Conservation (phyloP, 2,888 invertebrate species). For the Siphlonurus alternatus region DNA sequence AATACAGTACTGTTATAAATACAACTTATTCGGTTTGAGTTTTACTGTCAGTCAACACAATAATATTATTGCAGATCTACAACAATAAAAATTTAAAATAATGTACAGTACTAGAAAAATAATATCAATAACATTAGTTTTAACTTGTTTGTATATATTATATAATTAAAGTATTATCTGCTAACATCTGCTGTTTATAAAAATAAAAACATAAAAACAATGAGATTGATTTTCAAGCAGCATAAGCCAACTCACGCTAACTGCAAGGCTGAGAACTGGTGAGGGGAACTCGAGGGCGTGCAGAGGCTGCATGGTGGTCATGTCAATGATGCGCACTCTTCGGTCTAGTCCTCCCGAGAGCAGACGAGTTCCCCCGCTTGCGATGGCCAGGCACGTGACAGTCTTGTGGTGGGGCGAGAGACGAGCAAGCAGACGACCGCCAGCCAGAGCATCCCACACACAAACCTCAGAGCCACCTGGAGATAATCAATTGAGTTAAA, state of each 20-base stretch:
- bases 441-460: conserved; percentile 85
- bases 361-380: conserved; percentile 63
- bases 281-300: conserved; percentile 84
- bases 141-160: too few relatives aligned
- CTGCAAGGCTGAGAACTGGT: conserved; percentile 70
- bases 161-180: too few relatives aligned
- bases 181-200: too few relatives aligned
- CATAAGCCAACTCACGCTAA: conserved; percentile 32
- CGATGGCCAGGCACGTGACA: conserved; percentile 69
- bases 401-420: conserved; percentile 92
- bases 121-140: too few relatives aligned
- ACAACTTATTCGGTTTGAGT: too few relatives aligned
- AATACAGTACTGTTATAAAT: too few relatives aligned
- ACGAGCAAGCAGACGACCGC: conserved; percentile 66
- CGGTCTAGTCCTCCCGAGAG: conserved; percentile 84
- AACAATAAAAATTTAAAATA: too few relatives aligned
- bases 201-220: too few relatives aligned
- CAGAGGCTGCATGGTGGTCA: conserved; percentile 67
- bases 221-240: too few relatives aligned
- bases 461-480: conserved; percentile 69
- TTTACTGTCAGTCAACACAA: too few relatives aligned
- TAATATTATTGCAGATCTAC: too few relatives aligned
- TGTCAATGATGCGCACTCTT: conserved; percentile 85
- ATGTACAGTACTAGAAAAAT: too few relatives aligned
- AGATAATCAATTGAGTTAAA: conserved; percentile 10